Base-by-base conservation (phyloP, 2,113 vertebrate species). In the Prionailurus viverrinus region DNA sequence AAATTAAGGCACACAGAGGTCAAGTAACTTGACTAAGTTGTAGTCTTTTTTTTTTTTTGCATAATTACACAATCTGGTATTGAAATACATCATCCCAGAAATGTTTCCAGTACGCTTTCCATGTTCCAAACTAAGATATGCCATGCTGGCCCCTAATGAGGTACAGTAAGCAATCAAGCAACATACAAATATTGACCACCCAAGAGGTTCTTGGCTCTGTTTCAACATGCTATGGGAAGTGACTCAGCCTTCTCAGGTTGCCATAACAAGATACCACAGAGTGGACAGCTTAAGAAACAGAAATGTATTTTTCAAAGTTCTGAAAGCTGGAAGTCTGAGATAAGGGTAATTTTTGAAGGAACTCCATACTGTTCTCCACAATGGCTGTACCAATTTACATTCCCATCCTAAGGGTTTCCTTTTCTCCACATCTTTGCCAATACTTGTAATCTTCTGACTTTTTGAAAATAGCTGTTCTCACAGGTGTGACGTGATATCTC, bases 1-100 rank as follows among this genome's bases (percentile, higher is more conserved):
- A 55, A 65, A 92, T 76, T 76, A 92, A 97, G 58, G 36, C 11
- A 96, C 18, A 84, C 63, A 68, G 36, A 84, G n/a, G 10, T 73
- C 93, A 73, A 73, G 16, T 36, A 79, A 51, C 6, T 84, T 27
- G 5, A 51, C 21, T 23, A 73, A 80, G 36, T 51, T 84, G 13
- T 45, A 53, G 5, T 53, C 29, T 51, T 63, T 16, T 76, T 73
- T 61, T 41, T 27, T 63, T 45, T 11, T 63, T 58, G 25, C n/a
- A 84, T 71, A 48, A 19, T 74, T 39, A 48, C 33, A 69, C 25
- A 88, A 51, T 73, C 69, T 69, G 3, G 5, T 58, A 2, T 86
- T 91, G 53, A 65, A 85, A 61, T 69, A 55, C 1, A 69, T 51
- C 51, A 88, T n/a, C 12, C 39, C 45, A 14, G 36, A 8, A 87